Evolutionary conservation across 2,888 invertebrate genomes (phyloP).

Genomic region (Brachypalpus laphriformis): DNA sequence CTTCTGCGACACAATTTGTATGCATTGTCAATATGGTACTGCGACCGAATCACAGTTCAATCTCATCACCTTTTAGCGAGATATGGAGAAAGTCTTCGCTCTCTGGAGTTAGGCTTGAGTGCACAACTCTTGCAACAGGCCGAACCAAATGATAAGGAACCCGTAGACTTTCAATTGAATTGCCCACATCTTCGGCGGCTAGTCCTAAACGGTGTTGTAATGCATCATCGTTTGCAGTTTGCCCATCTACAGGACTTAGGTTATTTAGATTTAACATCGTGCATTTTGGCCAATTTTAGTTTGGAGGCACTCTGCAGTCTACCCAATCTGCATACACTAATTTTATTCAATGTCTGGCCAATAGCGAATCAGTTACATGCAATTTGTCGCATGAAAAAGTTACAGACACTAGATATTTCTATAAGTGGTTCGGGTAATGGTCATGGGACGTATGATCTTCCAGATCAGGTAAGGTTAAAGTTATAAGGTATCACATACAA

Average conservation of each 20-base stretch:
- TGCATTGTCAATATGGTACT: conserved; percentile 90
- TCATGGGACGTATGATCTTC: conserved; percentile 89
- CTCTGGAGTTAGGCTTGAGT: conserved; percentile 88
- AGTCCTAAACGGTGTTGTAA: conserved; percentile 81
- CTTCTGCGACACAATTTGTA: conserved; percentile 89
- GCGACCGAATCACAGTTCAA: conserved; percentile 86
- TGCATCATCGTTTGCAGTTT: conserved; percentile 81
- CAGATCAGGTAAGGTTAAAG: conserved; percentile 85
- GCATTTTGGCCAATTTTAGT: conserved; percentile 81
- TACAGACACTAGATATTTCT: conserved; percentile 93
- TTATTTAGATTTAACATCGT: conserved; percentile 82
- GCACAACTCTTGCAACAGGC: conserved; percentile 85
- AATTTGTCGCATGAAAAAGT: conserved; percentile 85
- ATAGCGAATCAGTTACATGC: conserved; percentile 85
- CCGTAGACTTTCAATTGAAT: conserved; percentile 86
- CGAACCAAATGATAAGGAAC: conserved; percentile 83
- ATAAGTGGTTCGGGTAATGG: conserved; percentile 86
- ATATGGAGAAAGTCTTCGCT: conserved; percentile 87
- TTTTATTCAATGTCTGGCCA: conserved; percentile 91
- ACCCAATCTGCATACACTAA: conserved; percentile 88
- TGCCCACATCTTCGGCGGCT: conserved; percentile 82
- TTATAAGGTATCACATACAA: background rate
- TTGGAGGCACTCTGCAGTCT: conserved; percentile 84
- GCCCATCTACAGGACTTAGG: conserved; percentile 80
- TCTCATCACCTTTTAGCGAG: conserved; percentile 88